A percentile compares a stretch with the other conserved stretches of the same genome.
phyloP scores from a whole-genome alignment of 1,140 invertebrate genomes.

The Diplogasteroides magnus region DNA sequence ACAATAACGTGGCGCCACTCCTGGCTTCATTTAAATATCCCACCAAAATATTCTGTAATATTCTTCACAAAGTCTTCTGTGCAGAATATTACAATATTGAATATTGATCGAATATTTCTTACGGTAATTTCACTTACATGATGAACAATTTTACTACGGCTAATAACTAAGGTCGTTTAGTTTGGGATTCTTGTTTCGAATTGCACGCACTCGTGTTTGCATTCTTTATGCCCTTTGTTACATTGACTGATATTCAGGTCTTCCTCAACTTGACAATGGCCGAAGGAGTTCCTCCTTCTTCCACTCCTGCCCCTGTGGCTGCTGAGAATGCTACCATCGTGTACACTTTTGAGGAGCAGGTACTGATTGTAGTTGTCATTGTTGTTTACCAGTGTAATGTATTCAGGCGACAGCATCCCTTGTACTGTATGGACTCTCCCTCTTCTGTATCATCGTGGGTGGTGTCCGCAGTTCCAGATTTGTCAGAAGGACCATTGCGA shows the following conservation, averaged over 20 bases:
- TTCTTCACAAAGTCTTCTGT: too few species aligned
- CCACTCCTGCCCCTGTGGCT: not conserved
- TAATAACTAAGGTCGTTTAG: too few species aligned
- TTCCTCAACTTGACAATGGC: not conserved
- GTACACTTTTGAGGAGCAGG: not conserved
- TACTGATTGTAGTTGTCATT: not conserved
- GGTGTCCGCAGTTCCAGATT: constrained; percentile 18
- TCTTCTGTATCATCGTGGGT: constrained; percentile 36
- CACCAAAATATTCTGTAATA: too few species aligned
- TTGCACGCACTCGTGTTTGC: too few species aligned
- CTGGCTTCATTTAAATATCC: too few species aligned
- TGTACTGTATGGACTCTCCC: constrained; percentile 32
- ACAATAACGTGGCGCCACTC: too few species aligned
- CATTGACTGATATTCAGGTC: not conserved
- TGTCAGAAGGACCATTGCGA: constrained; percentile 18
- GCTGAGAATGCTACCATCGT: not conserved
- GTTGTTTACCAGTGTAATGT: not conserved
- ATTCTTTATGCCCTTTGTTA: too few species aligned
- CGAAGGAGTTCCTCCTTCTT: not conserved
- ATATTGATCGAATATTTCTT: too few species aligned
- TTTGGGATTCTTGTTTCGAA: too few species aligned
- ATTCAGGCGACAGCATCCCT: constrained; percentile 31
- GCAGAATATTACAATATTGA: too few species aligned
- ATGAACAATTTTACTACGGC: too few species aligned
- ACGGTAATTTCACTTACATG: too few species aligned